Percentiles rank a stretch among this genome's conserved stretches.
phyloP scores from a whole-genome alignment of 2,888 invertebrate species.

The Pemphredon lugubris region DNA sequence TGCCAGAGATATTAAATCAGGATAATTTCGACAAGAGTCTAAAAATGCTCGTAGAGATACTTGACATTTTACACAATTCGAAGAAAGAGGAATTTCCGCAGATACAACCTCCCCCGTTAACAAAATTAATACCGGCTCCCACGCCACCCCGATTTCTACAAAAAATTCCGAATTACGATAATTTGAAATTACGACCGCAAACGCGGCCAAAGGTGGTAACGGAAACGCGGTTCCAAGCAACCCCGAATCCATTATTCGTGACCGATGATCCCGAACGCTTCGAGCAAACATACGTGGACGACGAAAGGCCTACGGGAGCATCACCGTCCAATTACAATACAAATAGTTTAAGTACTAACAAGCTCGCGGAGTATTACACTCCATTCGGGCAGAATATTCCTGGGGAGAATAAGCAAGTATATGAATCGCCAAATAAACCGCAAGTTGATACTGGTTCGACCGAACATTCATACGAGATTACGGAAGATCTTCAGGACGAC shows the following conservation, averaged over 20 bases:
- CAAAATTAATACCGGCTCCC: background rate
- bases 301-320: constrained; percentile 38
- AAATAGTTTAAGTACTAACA: constrained; percentile 51
- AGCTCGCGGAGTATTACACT: constrained; percentile 71
- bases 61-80: constrained; percentile 85
- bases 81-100: constrained; percentile 78
- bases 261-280: constrained; percentile 62
- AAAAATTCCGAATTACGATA: constrained; percentile 43
- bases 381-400: constrained; percentile 69
- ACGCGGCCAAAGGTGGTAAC: constrained; percentile 74
- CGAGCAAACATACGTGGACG: constrained; percentile 52
- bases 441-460: constrained; percentile 40
- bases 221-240: constrained; percentile 73
- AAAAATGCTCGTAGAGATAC: constrained; percentile 88
- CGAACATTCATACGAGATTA: constrained; percentile 67
- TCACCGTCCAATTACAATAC: constrained; percentile 32
- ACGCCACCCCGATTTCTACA: constrained; percentile 18
- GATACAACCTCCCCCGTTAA: constrained; percentile 19
- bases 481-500: constrained; percentile 66
- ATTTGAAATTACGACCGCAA: constrained; percentile 46
- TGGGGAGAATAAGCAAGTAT: constrained; percentile 39
- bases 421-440: constrained; percentile 43
- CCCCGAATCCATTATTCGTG: constrained; percentile 64
- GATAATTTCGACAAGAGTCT: constrained; percentile 91
- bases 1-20: constrained; percentile 89